Evolutionary conservation across 2,888 invertebrate genomes (phyloP).

Genomic region (Aporophyla lueneburgensis): DNA sequence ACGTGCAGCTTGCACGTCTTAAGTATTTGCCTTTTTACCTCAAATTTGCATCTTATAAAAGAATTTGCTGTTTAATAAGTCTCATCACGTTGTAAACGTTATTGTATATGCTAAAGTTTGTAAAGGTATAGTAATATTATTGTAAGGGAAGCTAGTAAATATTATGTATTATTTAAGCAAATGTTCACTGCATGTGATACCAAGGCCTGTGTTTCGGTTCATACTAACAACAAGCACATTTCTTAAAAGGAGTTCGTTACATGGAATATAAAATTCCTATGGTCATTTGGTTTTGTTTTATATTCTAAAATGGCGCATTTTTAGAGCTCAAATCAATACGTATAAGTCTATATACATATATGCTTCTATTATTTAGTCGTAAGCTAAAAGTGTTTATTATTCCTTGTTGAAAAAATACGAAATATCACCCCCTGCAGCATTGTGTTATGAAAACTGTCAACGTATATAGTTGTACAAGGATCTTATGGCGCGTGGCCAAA

Average conservation of each 20-base stretch:
- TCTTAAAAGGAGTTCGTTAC: conserved; percentile 26
- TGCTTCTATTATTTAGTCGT: conserved; percentile 60
- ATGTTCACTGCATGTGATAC: conserved; percentile 12
- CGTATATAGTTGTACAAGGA: neutral
- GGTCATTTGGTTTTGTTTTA: conserved; percentile 37
- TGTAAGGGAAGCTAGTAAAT: conserved; percentile 51
- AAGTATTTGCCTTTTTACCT: conserved; percentile 51
- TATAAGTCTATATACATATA: conserved; percentile 33
- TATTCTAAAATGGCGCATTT: conserved; percentile 30
- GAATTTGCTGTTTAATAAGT: conserved; percentile 32
- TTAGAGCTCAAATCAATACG: conserved; percentile 49
- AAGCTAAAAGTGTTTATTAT: conserved; percentile 68
- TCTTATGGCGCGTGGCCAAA: neutral
- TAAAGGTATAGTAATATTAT: conserved; percentile 25
- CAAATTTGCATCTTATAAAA: conserved; percentile 29
- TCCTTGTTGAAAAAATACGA: conserved; percentile 14
- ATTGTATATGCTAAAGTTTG: conserved; percentile 34
- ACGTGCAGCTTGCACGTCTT: conserved; percentile 12
- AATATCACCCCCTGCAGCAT: neutral
- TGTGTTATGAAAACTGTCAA: neutral
- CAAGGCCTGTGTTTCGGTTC: conserved; percentile 34
- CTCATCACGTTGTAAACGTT: conserved; percentile 33
- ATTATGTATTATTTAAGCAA: conserved; percentile 37
- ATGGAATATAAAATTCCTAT: conserved; percentile 61
- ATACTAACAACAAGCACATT: conserved; percentile 22